Percentiles rank a stretch among this genome's conserved stretches.
phyloP scores from a whole-genome alignment of 2,888 invertebrate genomes.

The Scaeva pyrastri region DNA sequence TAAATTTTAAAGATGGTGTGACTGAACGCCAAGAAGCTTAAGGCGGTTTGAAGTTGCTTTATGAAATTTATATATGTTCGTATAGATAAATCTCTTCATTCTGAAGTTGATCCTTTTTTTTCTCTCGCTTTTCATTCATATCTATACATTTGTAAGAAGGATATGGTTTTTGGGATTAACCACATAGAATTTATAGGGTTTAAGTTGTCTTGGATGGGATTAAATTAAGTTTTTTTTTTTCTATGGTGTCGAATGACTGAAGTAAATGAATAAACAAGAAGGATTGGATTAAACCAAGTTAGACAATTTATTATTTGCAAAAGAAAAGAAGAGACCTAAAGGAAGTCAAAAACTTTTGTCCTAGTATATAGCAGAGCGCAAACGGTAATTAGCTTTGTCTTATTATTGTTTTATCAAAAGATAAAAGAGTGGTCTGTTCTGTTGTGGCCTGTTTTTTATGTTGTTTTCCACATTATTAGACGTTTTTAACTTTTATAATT shows the following conservation, averaged over 20 bases:
- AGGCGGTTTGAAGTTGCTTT: neutral
- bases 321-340: neutral
- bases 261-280: neutral
- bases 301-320: neutral
- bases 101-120: neutral
- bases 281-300: neutral
- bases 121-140: conserved; percentile 1
- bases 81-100: neutral
- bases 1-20: conserved; percentile 30
- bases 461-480: no score
- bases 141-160: conserved; percentile 2
- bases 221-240: conserved; percentile 31
- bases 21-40: conserved; percentile 27
- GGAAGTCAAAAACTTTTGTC: neutral
- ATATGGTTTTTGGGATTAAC: conserved; percentile 19
- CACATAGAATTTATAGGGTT: conserved; percentile 6
- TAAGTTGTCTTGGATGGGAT: conserved; percentile 30
- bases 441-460: no score
- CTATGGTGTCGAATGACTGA: neutral
- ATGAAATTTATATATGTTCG: neutral
- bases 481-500: no score
- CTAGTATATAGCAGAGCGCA: neutral
- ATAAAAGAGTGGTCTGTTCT: no score
- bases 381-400: no score
- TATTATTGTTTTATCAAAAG: no score